These are phyloP conservation scores for Bettongia penicillata DNA, from an alignment of 2,113 vertebrate species.

Conservation along the genomic window DNA sequence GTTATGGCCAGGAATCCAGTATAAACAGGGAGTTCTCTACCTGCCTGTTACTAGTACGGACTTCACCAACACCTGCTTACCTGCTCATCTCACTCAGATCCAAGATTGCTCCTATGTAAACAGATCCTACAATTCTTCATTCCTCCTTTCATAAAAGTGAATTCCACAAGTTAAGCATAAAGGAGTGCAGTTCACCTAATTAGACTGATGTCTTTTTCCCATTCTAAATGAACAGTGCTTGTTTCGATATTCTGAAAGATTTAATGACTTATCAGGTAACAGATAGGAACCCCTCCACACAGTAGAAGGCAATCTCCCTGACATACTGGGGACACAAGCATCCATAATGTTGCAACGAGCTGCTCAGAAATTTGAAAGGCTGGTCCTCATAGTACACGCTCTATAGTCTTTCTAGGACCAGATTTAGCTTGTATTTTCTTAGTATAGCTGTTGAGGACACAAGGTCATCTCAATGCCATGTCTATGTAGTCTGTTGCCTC, in stretches of 20 bases:
- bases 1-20: conserved; percentile 62
- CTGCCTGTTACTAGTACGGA: conserved; percentile 46
- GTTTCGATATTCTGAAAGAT: neutral
- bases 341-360: neutral
- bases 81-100: conserved; percentile 26
- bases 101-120: conserved; percentile 17
- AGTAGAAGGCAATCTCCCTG: neutral
- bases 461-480: neutral
- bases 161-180: neutral
- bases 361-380: neutral
- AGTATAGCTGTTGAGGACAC: neutral
- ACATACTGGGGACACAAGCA: neutral
- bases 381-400: neutral
- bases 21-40: conserved; percentile 50
- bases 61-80: conserved; percentile 61
- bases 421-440: neutral
- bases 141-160: neutral
- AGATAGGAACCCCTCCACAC: neutral
- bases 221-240: neutral
- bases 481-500: neutral
- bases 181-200: neutral
- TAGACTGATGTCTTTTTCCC: neutral
- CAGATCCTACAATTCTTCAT: neutral
- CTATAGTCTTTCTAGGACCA: neutral
- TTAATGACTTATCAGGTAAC: neutral